Evolutionary conservation across 2,113 vertebrate species (phyloP).

Genomic region (Pituophis catenifer): DNA sequence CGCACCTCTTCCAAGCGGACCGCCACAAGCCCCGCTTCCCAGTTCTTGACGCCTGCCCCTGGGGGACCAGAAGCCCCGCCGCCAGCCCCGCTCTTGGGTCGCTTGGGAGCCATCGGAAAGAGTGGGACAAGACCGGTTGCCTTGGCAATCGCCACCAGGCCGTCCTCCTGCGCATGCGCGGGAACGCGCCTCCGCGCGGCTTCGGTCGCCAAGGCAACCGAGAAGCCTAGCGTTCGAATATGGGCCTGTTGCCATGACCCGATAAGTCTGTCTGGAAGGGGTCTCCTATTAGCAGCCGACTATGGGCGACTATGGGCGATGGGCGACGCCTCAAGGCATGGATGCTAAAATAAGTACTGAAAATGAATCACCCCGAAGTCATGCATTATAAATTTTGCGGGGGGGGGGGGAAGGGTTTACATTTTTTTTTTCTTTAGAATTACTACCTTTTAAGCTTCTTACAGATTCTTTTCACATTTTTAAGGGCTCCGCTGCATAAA

Average conservation of each 20-base stretch:
- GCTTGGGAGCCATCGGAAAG: conserved; percentile 64
- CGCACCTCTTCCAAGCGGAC: conserved; percentile 72
- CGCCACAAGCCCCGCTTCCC: conserved; percentile 69
- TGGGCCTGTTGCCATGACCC: background rate
- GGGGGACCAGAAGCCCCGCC: background rate
- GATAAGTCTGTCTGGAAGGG: background rate
- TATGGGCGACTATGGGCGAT: background rate
- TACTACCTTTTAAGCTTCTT: no score
- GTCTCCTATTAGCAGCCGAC: background rate
- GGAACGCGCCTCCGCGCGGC: background rate
- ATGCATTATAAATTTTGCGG: background rate
- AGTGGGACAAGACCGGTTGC: conserved; percentile 13
- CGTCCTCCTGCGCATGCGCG: background rate
- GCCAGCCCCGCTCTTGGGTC: conserved; percentile 34
- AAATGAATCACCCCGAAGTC: background rate
- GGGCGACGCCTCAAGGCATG: no score
- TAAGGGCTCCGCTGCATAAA: no score
- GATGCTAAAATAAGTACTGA: background rate
- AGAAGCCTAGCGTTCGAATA: background rate
- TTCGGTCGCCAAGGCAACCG: background rate
- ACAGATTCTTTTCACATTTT: no score
- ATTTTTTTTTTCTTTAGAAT: no score
- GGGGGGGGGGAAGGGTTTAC: no score
- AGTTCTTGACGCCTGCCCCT: conserved; percentile 3
- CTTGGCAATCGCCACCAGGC: conserved; percentile 41